Base-by-base conservation (phyloP, 2,888 invertebrate species). In the Polyommatus iphigenia region DNA sequence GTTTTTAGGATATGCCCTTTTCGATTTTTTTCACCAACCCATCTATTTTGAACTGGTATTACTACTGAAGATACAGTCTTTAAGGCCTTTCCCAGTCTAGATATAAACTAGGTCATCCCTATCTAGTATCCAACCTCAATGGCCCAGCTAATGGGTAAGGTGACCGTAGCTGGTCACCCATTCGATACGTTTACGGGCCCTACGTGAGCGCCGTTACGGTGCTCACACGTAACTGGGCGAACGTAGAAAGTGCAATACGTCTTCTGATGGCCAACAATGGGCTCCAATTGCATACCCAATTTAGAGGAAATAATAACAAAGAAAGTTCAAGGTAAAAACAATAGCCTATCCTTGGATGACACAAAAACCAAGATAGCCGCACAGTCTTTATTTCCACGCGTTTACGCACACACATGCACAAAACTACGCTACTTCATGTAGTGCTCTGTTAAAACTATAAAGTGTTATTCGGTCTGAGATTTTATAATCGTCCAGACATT, bases 91-190 rank as follows among this genome's bases (percentile, higher is more conserved):
- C 36, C 36, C 36, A 15, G 54, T 54, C n/a, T 15, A n/a, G 6
- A 54, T 54, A 0, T 54, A 18, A 59, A 59, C n/a, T 59, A n/a
- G 18, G 57, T n/a, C 57, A 57, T n/a, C n/a, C 54, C 6, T 20
- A 59, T 59, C n/a, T 59, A 59, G 59, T 59, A 59, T 59, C 59
- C 59, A 20, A 59, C n/a, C 20, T 59, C 59, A 59, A 20, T 59
- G 59, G 8, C 59, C 7, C 20, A 62, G 62, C 59, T 62, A 62
- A 62, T 24, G 62, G 20, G 6, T 62, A 8, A 62, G 62, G 10
- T 62, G 20, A 62, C 62, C 62, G 24, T 24, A 62, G 62, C 62
- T 24, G 62, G 62, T 24, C 62, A 62, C 3, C 62, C 62, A 62
- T 62, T 62, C 24, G 20, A 20, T 62, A 62, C 62, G 20, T 62